Percentiles rank a stretch among this genome's conserved stretches.
phyloP scores from a whole-genome alignment of 1,140 invertebrate genomes.

The Colletes latitarsis region DNA sequence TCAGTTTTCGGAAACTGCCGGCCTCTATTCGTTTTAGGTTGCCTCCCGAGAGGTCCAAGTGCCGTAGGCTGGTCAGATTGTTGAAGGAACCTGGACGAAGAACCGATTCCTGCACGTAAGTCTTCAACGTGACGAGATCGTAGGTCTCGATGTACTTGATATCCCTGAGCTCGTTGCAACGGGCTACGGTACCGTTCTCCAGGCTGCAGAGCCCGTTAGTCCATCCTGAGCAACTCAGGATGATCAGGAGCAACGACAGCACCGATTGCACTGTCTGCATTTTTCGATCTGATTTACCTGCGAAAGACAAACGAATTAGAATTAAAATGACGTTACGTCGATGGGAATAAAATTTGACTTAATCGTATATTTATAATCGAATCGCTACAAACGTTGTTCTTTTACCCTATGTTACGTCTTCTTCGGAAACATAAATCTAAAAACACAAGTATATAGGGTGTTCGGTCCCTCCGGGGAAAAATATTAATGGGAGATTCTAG shows the following conservation, averaged over 20 bases:
- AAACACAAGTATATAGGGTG: too few species aligned
- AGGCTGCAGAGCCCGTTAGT: constrained; percentile 63
- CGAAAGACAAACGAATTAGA: constrained; percentile 32
- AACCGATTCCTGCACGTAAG: constrained; percentile 20
- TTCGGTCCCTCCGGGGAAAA: too few species aligned
- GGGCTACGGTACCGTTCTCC: constrained; percentile 55
- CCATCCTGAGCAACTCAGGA: constrained; percentile 55
- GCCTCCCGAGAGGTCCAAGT: constrained; percentile 73
- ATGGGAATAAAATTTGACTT: not conserved
- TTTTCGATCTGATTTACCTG: constrained; percentile 67
- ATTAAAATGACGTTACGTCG: not conserved
- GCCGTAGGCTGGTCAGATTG: constrained; percentile 67
- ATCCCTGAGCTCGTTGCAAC: constrained; percentile 73
- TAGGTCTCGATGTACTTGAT: constrained; percentile 66
- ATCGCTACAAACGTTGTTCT: too few species aligned
- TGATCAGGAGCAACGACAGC: constrained; percentile 58
- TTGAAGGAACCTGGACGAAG: constrained; percentile 59
- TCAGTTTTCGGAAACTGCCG: constrained; percentile 64
- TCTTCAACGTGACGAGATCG: constrained; percentile 63
- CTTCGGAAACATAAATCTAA: too few species aligned
- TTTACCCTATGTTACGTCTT: too few species aligned
- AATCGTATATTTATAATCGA: too few species aligned
- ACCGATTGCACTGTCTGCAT: constrained; percentile 63
- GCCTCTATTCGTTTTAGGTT: constrained; percentile 66
- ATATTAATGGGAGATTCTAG: too few species aligned